Conservation (phyloP, 2,888 invertebrate species). For the Drosophila paranaensis region DNA sequence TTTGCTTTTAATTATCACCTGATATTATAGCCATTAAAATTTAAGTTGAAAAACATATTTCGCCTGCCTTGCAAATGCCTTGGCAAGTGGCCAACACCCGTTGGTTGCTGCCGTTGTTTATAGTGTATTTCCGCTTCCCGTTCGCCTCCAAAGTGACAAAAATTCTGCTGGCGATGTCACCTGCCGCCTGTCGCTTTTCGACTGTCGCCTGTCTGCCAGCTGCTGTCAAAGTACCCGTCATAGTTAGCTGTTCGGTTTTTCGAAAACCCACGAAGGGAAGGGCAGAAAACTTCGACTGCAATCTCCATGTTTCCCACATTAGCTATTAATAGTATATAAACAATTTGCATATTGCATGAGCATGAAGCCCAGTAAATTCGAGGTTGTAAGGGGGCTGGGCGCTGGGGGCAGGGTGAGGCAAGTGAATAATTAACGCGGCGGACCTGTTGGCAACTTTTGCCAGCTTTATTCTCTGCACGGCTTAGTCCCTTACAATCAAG, state of each 20-base stretch:
- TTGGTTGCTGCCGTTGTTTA: slow-evolving; percentile 29
- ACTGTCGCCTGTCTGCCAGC: slow-evolving; percentile 28
- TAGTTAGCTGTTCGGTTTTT: slow-evolving; percentile 33
- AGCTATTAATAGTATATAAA: slow-evolving; percentile 63
- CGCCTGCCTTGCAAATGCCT: slow-evolving; percentile 41
- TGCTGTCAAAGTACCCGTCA: slow-evolving; percentile 36
- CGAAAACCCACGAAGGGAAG: slow-evolving; percentile 9
- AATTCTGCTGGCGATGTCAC: slow-evolving; percentile 13
- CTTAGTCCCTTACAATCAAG: slow-evolving; percentile 35
- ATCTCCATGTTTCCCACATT: slow-evolving; percentile 69
- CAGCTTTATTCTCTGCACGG: slow-evolving; percentile 34
- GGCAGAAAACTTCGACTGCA: slow-evolving; percentile 26
- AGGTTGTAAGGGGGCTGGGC: background rate
- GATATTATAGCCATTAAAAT: slow-evolving; percentile 30
- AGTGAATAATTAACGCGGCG: slow-evolving; percentile 64
- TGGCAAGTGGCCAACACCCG: slow-evolving; percentile 56
- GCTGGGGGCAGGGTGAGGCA: background rate
- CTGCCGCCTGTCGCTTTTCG: slow-evolving; percentile 8
- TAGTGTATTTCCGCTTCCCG: slow-evolving; percentile 46
- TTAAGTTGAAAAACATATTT: slow-evolving; percentile 20
- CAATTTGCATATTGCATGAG: slow-evolving; percentile 69
- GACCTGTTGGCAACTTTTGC: slow-evolving; percentile 54
- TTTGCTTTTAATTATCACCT: slow-evolving; percentile 27
- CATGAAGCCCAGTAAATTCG: slow-evolving; percentile 26
- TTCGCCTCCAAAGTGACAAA: slow-evolving; percentile 40